Conservation (phyloP, 2,888 invertebrate genomes). For the Agrochola circellaris region DNA sequence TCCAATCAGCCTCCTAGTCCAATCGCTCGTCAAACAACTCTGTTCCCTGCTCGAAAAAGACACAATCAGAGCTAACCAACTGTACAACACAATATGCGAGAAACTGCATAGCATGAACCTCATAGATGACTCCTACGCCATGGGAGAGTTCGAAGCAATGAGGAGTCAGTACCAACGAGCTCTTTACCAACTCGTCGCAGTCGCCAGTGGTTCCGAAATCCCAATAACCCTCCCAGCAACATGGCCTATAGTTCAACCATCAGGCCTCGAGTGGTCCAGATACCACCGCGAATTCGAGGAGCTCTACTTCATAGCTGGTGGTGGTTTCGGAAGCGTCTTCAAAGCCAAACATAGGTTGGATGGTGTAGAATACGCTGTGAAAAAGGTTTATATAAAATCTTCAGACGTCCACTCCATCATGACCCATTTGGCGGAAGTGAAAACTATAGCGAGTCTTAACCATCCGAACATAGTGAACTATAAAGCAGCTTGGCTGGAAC, state of each 20-base stretch:
- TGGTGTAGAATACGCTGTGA: conserved; percentile 94
- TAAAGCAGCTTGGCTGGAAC: conserved; percentile 96
- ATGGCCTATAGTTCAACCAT: conserved; percentile 89
- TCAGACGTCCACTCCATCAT: conserved; percentile 92
- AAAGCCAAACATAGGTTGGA: conserved; percentile 94
- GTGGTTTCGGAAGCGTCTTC: conserved; percentile 95
- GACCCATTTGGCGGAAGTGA: conserved; percentile 94
- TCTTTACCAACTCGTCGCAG: conserved; percentile 91
- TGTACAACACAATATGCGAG: conserved; percentile 93
- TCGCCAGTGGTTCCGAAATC: conserved; percentile 90
- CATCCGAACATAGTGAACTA: conserved; percentile 96
- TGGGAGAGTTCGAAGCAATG: conserved; percentile 93
- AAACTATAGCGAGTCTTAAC: conserved; percentile 94
- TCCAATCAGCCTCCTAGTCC: conserved; percentile 92
- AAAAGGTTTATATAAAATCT: conserved; percentile 93
- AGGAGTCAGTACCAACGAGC: conserved; percentile 93
- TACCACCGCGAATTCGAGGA: conserved; percentile 94
- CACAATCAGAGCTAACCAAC: conserved; percentile 88
- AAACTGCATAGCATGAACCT: conserved; percentile 92
- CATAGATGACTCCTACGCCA: conserved; percentile 93
- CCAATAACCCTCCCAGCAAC: conserved; percentile 86
- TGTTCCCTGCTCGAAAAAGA: conserved; percentile 92
- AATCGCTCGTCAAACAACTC: conserved; percentile 93
- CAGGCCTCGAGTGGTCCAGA: conserved; percentile 91
- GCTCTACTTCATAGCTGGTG: conserved; percentile 92